phyloP scores from a whole-genome alignment of 2,888 invertebrate genomes.

The Acrobasis consociella region DNA sequence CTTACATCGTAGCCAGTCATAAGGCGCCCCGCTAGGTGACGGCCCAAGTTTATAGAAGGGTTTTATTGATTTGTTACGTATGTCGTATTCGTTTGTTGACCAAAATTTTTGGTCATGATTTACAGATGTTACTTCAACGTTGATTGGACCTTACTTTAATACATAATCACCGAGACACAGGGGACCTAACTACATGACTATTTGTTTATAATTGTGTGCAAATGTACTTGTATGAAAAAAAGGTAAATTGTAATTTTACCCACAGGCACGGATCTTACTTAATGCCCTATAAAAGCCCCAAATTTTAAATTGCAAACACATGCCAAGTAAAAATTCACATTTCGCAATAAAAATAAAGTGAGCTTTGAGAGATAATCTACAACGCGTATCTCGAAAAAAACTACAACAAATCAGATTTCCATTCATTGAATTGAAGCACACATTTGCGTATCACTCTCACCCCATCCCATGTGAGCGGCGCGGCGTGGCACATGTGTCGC shows the following conservation, averaged over 20 bases:
- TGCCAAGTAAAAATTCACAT: no score
- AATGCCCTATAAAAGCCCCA: no score
- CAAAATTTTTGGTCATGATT: neutral
- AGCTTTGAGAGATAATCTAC: neutral
- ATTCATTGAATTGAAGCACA: conserved; percentile 12
- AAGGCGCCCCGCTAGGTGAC: conserved; percentile 9
- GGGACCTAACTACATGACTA: no score
- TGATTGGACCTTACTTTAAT: no score
- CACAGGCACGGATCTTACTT: no score
- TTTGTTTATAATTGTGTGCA: no score
- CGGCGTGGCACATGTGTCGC: conserved; percentile 47
- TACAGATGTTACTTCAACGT: neutral
- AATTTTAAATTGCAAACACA: no score
- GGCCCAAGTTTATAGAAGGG: neutral
- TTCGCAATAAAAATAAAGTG: neutral
- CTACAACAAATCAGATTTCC: conserved; percentile 6
- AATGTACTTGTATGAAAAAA: no score
- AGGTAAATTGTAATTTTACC: no score
- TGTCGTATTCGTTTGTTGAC: neutral
- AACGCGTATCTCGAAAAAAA: neutral
- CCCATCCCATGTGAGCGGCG: conserved; percentile 7
- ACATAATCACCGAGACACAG: no score
- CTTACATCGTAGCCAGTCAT: conserved; percentile 19
- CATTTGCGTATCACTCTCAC: conserved; percentile 21
- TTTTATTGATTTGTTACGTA: conserved; percentile 11